phyloP scores from a whole-genome alignment of 92 coral and sea anemone genomes.

The Hydrozoanthus gracilis region DNA sequence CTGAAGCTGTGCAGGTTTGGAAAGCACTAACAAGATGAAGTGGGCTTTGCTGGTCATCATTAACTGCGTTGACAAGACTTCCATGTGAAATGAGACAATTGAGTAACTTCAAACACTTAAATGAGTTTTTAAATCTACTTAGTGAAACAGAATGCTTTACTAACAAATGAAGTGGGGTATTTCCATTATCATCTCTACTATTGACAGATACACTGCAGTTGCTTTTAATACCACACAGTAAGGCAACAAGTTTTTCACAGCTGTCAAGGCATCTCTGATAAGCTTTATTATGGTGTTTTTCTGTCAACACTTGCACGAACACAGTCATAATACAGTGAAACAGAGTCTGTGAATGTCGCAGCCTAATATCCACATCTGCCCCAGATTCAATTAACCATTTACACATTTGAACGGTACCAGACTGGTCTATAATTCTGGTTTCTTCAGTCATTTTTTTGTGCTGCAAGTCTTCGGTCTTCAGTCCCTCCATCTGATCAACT shows the following conservation, averaged over 20 bases:
- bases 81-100: not conserved
- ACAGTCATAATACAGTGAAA: not conserved
- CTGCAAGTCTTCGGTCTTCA: too few species aligned
- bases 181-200: constrained; percentile 22
- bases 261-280: not conserved
- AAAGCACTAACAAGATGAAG: constrained; percentile 11
- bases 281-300: not conserved
- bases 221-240: not conserved
- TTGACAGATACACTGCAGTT: not conserved
- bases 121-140: not conserved
- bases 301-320: not conserved
- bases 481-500: too few species aligned
- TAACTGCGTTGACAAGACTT: not conserved
- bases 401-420: constrained; percentile 20
- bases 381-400: not conserved
- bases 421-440: not conserved
- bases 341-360: constrained; percentile 3
- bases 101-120: not conserved
- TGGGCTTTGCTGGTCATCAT: constrained; percentile 15
- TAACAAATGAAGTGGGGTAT: not conserved
- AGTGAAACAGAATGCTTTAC: not conserved
- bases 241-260: not conserved
- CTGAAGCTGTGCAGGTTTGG: not conserved
- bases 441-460: not conserved
- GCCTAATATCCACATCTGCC: not conserved